Percentiles rank a stretch among this genome's conserved stretches.
phyloP scores from a whole-genome alignment of 2,113 vertebrate genomes.

The Erpornis zantholeuca region DNA sequence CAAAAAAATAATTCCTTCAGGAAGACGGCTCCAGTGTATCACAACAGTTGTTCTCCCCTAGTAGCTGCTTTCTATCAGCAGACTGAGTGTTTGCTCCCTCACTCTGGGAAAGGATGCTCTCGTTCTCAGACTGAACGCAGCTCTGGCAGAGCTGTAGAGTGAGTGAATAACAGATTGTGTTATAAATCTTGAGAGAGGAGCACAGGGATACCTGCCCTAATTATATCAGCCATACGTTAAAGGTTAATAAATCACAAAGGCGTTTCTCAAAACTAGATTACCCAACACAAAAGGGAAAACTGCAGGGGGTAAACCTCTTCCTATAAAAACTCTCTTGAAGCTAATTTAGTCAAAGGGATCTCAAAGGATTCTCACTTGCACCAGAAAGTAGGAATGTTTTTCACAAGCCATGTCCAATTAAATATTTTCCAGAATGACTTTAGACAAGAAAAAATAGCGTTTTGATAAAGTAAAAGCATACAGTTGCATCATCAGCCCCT shows the following conservation, averaged over 20 bases:
- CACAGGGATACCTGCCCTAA: slow-evolving; percentile 65
- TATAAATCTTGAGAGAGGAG: slow-evolving; percentile 63
- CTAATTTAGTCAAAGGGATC: neutral
- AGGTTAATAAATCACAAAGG: slow-evolving; percentile 57
- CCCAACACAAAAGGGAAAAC: slow-evolving; percentile 34
- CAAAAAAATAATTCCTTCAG: slow-evolving; percentile 60
- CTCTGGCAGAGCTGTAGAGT: slow-evolving; percentile 66
- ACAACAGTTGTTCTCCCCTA: slow-evolving; percentile 32
- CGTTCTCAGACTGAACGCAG: slow-evolving; percentile 51
- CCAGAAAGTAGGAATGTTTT: neutral
- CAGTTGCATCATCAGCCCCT: neutral
- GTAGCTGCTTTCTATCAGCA: slow-evolving; percentile 59
- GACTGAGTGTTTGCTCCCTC: slow-evolving; percentile 43
- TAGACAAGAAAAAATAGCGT: neutral
- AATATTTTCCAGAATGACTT: neutral
- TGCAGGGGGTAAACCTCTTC: neutral
- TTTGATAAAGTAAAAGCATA: neutral
- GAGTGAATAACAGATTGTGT: slow-evolving; percentile 64
- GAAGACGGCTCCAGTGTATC: slow-evolving; percentile 53
- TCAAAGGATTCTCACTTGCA: neutral
- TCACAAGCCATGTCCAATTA: neutral
- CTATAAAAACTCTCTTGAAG: slow-evolving; percentile 24
- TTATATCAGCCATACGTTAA: slow-evolving; percentile 48
- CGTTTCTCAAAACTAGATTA: slow-evolving; percentile 38
- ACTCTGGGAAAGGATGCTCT: slow-evolving; percentile 62